Evolutionary conservation across 2,113 vertebrate genomes (phyloP).

Genomic region (Megaleporinus macrocephalus): DNA sequence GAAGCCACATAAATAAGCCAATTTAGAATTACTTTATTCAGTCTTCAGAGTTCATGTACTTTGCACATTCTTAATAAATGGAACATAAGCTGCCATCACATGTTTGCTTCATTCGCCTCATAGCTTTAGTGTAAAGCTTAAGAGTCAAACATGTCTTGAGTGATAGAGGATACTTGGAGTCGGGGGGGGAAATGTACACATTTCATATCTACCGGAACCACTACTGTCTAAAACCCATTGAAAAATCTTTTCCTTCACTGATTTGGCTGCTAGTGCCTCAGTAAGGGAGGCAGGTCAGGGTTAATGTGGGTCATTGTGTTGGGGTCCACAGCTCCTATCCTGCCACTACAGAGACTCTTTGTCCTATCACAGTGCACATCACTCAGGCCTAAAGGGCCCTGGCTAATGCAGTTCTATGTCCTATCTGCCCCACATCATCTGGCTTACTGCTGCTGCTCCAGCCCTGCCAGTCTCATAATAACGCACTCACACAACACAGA

Average conservation of each 20-base stretch:
- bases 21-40: too few species aligned
- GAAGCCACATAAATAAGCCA: too few species aligned
- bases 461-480: conserved; percentile 28
- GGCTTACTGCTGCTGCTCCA: neutral
- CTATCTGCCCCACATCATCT: conserved; percentile 10
- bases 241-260: neutral
- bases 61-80: too few species aligned
- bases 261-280: conserved; percentile 1
- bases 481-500: conserved; percentile 26
- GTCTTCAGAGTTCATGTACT: too few species aligned
- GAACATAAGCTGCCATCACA: too few species aligned
- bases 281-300: conserved; percentile 24
- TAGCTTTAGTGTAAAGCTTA: neutral
- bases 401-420: conserved; percentile 40
- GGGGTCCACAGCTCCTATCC: conserved; percentile 40
- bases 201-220: neutral
- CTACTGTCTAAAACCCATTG: neutral
- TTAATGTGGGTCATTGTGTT: conserved; percentile 48
- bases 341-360: conserved; percentile 54
- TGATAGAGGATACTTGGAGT: neutral
- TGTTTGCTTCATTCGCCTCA: too few species aligned
- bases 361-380: conserved; percentile 40
- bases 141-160: neutral
- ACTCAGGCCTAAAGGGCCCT: conserved; percentile 30
- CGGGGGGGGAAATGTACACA: neutral